Evolutionary conservation across 64 coral and sea anemone species (phyloP).

Genomic region (Orbicella faveolata): DNA sequence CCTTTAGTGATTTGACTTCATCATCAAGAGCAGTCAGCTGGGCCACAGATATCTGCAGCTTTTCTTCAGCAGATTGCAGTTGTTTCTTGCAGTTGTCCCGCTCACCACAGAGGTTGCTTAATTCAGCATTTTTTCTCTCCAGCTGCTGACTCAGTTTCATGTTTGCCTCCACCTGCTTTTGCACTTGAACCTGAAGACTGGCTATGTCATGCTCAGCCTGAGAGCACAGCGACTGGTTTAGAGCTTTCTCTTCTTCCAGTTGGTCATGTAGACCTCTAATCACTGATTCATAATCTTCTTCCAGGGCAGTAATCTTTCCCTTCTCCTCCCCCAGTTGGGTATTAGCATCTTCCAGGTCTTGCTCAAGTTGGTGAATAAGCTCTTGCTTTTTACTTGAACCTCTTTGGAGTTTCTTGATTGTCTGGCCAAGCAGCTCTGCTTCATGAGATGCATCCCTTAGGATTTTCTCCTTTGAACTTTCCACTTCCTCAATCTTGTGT

Average conservation of each 20-base stretch:
- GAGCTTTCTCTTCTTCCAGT: constrained; percentile 76
- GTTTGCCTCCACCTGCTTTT: constrained; percentile 63
- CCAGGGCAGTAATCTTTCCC: constrained; percentile 60
- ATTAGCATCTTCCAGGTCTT: constrained; percentile 66
- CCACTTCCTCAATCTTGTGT: background rate
- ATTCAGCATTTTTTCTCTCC: constrained; percentile 64
- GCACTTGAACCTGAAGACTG: constrained; percentile 74
- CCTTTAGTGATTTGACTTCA: constrained; percentile 52
- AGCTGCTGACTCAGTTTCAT: constrained; percentile 42
- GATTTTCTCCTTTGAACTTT: constrained; percentile 30
- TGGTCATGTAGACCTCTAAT: constrained; percentile 77
- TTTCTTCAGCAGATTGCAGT: constrained; percentile 47
- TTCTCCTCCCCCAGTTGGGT: constrained; percentile 43
- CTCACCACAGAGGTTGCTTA: constrained; percentile 55
- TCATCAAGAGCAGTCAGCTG: constrained; percentile 59
- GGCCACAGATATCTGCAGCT: constrained; percentile 3
- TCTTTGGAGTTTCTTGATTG: constrained; percentile 31
- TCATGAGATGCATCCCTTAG: constrained; percentile 51
- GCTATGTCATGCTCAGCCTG: constrained; percentile 74
- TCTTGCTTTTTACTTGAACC: constrained; percentile 54
- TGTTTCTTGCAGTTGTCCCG: constrained; percentile 48
- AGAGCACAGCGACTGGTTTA: constrained; percentile 87
- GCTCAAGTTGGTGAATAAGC: constrained; percentile 51
- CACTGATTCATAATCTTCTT: constrained; percentile 79
- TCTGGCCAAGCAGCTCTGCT: constrained; percentile 34